phyloP scores from a whole-genome alignment of 2,797 vertebrate genomes.

The Peromyscus melanophrys region DNA sequence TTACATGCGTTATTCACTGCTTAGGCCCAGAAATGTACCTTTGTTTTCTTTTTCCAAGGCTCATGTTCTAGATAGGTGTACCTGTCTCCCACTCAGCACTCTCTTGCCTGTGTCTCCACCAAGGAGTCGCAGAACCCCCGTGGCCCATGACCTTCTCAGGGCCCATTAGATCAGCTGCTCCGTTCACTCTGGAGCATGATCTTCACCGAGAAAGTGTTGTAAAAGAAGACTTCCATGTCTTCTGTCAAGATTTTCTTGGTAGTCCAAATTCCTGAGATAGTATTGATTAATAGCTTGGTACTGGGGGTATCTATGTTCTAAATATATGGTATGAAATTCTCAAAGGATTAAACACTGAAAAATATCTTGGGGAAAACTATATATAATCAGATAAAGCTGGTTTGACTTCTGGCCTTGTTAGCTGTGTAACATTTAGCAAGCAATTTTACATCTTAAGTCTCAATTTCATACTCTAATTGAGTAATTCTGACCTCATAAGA shows the following conservation, averaged over 20 bases:
- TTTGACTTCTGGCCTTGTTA: background rate
- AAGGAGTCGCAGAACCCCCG: background rate
- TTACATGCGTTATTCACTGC: background rate
- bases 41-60: background rate
- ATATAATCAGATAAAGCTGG: background rate
- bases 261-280: background rate
- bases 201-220: background rate
- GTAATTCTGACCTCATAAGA: background rate
- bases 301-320: background rate
- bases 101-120: background rate
- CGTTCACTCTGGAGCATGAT: background rate
- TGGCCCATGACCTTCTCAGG: background rate
- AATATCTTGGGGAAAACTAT: background rate
- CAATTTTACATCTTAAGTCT: background rate
- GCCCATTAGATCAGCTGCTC: background rate
- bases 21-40: background rate
- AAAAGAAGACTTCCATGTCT: conserved; percentile 23
- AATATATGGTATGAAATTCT: background rate
- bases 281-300: background rate
- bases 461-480: background rate
- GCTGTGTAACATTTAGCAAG: background rate
- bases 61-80: background rate
- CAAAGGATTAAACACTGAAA: background rate
- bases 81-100: background rate
- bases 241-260: background rate